phyloP scores from a whole-genome alignment of 2,797 vertebrate genomes.

The Cynopterus sphinx region DNA sequence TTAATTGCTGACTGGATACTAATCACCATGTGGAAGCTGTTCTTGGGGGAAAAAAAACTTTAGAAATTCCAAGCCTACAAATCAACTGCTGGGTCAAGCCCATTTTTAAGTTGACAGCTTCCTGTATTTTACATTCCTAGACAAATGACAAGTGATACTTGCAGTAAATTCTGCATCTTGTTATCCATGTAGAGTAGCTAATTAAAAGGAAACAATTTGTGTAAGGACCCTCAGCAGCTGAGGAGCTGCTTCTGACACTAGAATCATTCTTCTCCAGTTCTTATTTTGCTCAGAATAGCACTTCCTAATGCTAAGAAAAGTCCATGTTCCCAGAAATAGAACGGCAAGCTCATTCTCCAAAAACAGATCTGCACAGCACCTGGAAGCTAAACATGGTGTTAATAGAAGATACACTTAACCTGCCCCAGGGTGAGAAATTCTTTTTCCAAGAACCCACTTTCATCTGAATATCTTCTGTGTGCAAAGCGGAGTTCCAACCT shows the following conservation, averaged over 20 bases:
- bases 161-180: neutral
- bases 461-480: neutral
- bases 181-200: neutral
- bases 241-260: neutral
- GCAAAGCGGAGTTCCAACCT: neutral
- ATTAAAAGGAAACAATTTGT: conserved; percentile 44
- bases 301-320: neutral
- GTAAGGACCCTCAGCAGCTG: neutral
- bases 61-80: conserved; percentile 60
- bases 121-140: conserved; percentile 71
- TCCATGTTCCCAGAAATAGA: conserved; percentile 39
- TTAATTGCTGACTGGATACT: neutral
- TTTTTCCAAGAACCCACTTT: neutral
- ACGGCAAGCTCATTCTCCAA: conserved; percentile 50
- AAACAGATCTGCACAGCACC: neutral
- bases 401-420: neutral
- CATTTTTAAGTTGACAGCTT: conserved; percentile 44
- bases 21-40: conserved; percentile 31
- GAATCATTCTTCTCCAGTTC: neutral
- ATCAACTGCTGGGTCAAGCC: conserved; percentile 50
- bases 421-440: neutral
- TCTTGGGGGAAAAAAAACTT: neutral
- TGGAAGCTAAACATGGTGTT: neutral
- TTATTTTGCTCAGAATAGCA: neutral
- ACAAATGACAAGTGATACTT: conserved; percentile 42